These are phyloP conservation scores for Drosophila suboccidentalis DNA, from an alignment of 2,888 invertebrate species.

Conservation along the genomic window DNA sequence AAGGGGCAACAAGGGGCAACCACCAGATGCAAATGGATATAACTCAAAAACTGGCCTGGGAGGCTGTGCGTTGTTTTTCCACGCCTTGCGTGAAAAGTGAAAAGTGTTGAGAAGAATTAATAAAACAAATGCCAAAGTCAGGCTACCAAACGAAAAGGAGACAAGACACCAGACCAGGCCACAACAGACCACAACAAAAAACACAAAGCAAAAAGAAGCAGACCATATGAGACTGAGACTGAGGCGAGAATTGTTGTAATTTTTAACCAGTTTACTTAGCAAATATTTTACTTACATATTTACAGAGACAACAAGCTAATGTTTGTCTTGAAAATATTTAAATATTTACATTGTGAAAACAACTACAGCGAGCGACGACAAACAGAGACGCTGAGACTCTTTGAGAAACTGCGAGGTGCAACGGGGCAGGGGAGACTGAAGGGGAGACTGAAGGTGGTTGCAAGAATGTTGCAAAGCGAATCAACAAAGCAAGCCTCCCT, in stretches of 20 bases:
- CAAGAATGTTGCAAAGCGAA: neutral
- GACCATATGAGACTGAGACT: slow-evolving; percentile 8
- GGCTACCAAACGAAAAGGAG: slow-evolving; percentile 24
- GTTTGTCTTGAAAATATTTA: slow-evolving; percentile 85
- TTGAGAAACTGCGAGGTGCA: slow-evolving; percentile 26
- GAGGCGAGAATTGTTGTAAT: slow-evolving; percentile 66
- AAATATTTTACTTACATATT: slow-evolving; percentile 83
- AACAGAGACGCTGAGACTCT: slow-evolving; percentile 30
- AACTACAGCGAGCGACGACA: slow-evolving; percentile 60
- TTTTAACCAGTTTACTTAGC: slow-evolving; percentile 82
- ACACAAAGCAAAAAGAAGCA: slow-evolving; percentile 2
- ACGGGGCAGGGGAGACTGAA: no score
- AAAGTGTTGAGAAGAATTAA: slow-evolving; percentile 68
- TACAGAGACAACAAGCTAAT: slow-evolving; percentile 83
- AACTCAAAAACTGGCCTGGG: slow-evolving; percentile 26
- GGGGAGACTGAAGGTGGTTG: neutral
- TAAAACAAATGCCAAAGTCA: slow-evolving; percentile 78
- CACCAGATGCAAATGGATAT: slow-evolving; percentile 66
- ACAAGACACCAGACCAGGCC: slow-evolving; percentile 28
- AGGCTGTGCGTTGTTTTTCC: slow-evolving; percentile 68
- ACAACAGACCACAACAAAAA: neutral
- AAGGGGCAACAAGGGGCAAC: slow-evolving; percentile 19
- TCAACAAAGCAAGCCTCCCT: neutral
- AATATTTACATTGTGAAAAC: slow-evolving; percentile 84
- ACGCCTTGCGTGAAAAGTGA: slow-evolving; percentile 65